Evolutionary conservation across 2,888 invertebrate species (phyloP).

Genomic region (Hypena proboscidalis): DNA sequence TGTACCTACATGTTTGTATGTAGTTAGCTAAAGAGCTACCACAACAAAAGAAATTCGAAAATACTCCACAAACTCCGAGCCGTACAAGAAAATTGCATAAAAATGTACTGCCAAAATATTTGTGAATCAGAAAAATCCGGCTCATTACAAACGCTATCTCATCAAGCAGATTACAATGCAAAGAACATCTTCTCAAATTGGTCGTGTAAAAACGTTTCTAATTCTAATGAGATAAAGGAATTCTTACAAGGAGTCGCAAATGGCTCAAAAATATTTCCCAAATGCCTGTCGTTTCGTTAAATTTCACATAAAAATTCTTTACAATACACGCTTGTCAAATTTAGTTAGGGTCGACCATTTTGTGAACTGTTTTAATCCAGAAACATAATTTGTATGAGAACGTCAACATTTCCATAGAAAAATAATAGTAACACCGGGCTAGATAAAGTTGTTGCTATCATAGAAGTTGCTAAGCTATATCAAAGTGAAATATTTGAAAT

Average conservation of each 20-base stretch:
- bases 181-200: conserved; percentile 33
- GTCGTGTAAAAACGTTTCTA: conserved; percentile 24
- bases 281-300: conserved; percentile 40
- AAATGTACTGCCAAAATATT: conserved; percentile 7
- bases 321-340: conserved; percentile 28
- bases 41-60: neutral
- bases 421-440: too few relatives aligned
- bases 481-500: too few relatives aligned
- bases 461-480: too few relatives aligned
- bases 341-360: conserved; percentile 1
- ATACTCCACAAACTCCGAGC: conserved; percentile 1
- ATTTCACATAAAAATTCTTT: conserved; percentile 45
- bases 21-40: neutral
- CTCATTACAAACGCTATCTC: conserved; percentile 18
- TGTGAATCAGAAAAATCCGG: neutral
- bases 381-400: too few relatives aligned
- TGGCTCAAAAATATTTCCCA: conserved; percentile 39
- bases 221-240: conserved; percentile 44
- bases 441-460: too few relatives aligned
- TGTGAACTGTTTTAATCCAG: too few relatives aligned
- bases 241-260: conserved; percentile 45
- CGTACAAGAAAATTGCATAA: conserved; percentile 3
- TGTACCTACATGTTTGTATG: conserved; percentile 8
- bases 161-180: conserved; percentile 34
- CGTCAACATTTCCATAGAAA: too few relatives aligned